phyloP scores from a whole-genome alignment of 1,140 invertebrate genomes.

The Lasaia peninsularis region DNA sequence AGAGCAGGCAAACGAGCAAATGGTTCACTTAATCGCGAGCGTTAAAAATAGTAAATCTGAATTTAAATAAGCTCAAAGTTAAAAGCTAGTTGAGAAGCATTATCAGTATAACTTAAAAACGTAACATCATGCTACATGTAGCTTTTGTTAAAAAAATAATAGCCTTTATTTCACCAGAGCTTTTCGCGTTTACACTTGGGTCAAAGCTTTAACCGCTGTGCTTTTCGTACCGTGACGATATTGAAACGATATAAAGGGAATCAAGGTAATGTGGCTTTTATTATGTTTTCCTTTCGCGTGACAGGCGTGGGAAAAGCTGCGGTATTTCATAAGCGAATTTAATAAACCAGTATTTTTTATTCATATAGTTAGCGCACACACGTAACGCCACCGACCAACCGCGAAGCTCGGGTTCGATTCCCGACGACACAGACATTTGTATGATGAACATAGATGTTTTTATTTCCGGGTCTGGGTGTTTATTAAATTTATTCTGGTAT shows the following conservation, averaged over 20 bases:
- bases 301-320: not conserved
- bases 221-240: slow-evolving; percentile 1
- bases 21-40: not conserved
- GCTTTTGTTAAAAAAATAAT: slow-evolving; percentile 1
- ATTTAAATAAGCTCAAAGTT: no score
- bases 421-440: no score
- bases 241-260: slow-evolving; percentile 10
- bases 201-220: not conserved
- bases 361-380: no score
- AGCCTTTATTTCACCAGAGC: not conserved
- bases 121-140: not conserved
- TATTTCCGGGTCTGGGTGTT: no score
- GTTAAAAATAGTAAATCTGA: not conserved
- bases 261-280: slow-evolving; percentile 11
- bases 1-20: not conserved
- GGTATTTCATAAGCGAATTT: not conserved
- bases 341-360: no score
- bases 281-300: not conserved
- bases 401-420: no score
- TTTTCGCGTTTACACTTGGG: slow-evolving; percentile 1
- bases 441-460: no score
- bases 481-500: no score
- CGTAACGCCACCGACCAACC: no score
- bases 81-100: no score
- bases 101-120: not conserved